phyloP scores from a whole-genome alignment of 1,140 invertebrate species.

The Hypsibius dujardini region DNA sequence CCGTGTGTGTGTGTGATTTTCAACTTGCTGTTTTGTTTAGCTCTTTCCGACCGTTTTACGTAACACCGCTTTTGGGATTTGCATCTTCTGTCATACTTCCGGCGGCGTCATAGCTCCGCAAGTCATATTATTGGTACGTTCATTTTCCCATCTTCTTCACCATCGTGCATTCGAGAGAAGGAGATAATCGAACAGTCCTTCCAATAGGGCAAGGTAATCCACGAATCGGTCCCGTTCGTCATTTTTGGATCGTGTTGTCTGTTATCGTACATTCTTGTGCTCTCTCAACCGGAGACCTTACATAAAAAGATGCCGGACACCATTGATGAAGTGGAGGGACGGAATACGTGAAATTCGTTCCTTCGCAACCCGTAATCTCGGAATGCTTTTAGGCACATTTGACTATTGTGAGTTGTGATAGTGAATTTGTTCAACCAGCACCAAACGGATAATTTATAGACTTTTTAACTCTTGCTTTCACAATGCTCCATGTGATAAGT shows the following conservation, averaged over 20 bases:
- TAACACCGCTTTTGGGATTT: constrained; percentile 11
- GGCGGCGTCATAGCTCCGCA: background rate
- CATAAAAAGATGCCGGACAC: background rate
- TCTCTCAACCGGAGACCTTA: background rate
- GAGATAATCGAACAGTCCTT: background rate
- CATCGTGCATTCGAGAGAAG: background rate
- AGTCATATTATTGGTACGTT: background rate
- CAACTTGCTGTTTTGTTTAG: too few species aligned
- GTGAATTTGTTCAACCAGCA: background rate
- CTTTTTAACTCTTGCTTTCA: background rate
- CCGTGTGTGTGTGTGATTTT: too few species aligned
- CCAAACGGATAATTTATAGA: background rate
- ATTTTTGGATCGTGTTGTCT: background rate
- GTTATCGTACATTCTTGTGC: background rate
- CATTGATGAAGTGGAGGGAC: background rate
- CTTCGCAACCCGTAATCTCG: background rate
- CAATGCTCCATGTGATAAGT: background rate
- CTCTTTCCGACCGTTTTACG: constrained; percentile 11
- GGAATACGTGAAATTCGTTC: background rate
- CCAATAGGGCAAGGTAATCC: background rate
- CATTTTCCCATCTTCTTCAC: background rate
- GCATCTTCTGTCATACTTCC: constrained; percentile 8
- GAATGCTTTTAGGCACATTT: background rate
- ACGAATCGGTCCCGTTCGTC: background rate
- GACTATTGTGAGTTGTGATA: background rate